These are phyloP conservation scores for Scaptomyza graminum DNA, from an alignment of 1,140 invertebrate genomes.

Conservation along the genomic window DNA sequence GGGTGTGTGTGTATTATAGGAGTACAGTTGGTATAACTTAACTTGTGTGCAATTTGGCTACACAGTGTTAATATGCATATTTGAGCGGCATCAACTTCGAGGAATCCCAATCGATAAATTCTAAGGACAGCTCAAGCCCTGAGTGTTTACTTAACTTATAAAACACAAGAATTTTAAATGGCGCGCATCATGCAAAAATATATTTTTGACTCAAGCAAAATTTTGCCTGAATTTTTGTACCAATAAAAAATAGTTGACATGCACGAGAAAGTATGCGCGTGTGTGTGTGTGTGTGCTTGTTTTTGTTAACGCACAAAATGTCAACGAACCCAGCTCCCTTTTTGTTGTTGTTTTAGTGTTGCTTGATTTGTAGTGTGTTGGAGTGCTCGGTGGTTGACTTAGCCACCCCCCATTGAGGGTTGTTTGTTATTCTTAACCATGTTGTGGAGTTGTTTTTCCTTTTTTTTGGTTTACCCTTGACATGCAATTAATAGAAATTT, in stretches of 20 bases:
- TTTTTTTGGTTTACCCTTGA: slow-evolving; percentile 7
- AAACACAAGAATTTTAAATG: slow-evolving; percentile 20
- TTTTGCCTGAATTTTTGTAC: slow-evolving; percentile 33
- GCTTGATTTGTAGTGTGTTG: slow-evolving; percentile 29
- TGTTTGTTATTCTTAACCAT: slow-evolving; percentile 14
- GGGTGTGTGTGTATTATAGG: too few species aligned
- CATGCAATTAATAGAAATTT: slow-evolving; percentile 16
- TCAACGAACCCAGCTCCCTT: slow-evolving; percentile 55
- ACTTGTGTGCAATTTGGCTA: slow-evolving; percentile 33
- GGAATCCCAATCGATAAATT: slow-evolving; percentile 70
- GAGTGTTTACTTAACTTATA: slow-evolving; percentile 31
- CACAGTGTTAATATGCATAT: slow-evolving; percentile 33
- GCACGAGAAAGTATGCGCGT: neutral
- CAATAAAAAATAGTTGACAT: slow-evolving; percentile 11
- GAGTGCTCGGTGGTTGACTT: slow-evolving; percentile 34
- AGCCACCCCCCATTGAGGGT: slow-evolving; percentile 12
- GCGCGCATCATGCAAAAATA: neutral
- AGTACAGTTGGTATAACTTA: slow-evolving; percentile 64
- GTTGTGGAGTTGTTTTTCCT: slow-evolving; percentile 14
- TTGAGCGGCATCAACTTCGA: slow-evolving; percentile 5
- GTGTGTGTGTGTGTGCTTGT: slow-evolving; percentile 13
- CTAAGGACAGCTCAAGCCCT: slow-evolving; percentile 25
- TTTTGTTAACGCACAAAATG: slow-evolving; percentile 42
- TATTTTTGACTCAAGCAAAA: slow-evolving; percentile 59
- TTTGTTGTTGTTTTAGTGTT: slow-evolving; percentile 25